A percentile compares a stretch with the other conserved stretches of the same genome.
These are phyloP conservation scores for Nineta flava DNA, from an alignment of 2,888 invertebrate genomes.

Conservation along the genomic window DNA sequence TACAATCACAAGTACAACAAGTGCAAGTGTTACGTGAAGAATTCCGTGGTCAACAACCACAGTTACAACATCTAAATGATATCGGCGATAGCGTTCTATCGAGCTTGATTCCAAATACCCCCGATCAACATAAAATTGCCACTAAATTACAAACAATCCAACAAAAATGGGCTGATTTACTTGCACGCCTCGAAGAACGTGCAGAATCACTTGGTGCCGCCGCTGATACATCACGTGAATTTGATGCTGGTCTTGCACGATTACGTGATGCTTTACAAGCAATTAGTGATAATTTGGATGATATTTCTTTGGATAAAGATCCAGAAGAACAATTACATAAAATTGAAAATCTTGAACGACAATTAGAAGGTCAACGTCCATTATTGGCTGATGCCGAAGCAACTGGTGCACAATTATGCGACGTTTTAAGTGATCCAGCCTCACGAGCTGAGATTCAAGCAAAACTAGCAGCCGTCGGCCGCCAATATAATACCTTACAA, in stretches of 20 bases:
- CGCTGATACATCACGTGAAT: constrained; percentile 82
- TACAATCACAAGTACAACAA: constrained; percentile 90
- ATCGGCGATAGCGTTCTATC: constrained; percentile 60
- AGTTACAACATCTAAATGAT: constrained; percentile 69
- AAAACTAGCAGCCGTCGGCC: constrained; percentile 70
- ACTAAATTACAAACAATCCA: constrained; percentile 57
- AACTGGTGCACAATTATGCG: constrained; percentile 77
- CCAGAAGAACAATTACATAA: constrained; percentile 77
- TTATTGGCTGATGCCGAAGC: constrained; percentile 74
- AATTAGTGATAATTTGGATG: constrained; percentile 76
- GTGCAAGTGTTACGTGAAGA: constrained; percentile 90
- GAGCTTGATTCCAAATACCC: constrained; percentile 33
- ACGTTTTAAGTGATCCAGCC: constrained; percentile 77
- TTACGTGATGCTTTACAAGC: constrained; percentile 74
- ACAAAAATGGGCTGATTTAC: constrained; percentile 66
- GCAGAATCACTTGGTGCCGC: constrained; percentile 80
- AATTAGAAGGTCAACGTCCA: constrained; percentile 77
- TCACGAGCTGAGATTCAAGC: constrained; percentile 81
- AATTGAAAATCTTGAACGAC: constrained; percentile 73
- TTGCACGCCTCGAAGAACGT: constrained; percentile 67
- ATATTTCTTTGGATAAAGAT: constrained; percentile 62
- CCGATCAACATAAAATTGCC: constrained; percentile 48
- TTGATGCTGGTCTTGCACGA: constrained; percentile 73
- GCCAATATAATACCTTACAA: constrained; percentile 76
- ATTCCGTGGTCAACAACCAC: constrained; percentile 83